Evolutionary conservation across 2,888 invertebrate species (phyloP), one percentile per base, ranked within the genome.

Genomic region (Campoplex capitator): DNA sequence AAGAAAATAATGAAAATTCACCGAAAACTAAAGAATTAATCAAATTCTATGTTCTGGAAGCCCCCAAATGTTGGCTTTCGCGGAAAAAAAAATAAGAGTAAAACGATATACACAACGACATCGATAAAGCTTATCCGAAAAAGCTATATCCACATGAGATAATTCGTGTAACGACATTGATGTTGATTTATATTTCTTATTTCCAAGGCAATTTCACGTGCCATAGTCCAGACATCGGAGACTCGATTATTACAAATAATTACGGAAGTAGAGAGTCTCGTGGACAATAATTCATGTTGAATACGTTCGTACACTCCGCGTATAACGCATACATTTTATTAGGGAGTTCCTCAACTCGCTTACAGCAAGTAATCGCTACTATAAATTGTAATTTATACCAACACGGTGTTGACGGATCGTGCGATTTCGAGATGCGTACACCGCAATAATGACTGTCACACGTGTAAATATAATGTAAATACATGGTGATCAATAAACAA

Each of bases 341-440:
- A 18, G 23, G 7, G 68, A 62, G 80, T 58, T 51, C 77, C 65
- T 80, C 67, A 82, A 75, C 84, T 76, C 75, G 65, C 78, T 68
- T 62, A 28, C 65, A 42, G 56, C 65, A 18, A 62, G 84, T 76
- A 82, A 84, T 82, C 84, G 78, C 58, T 56, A 38, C 45, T 58
- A 48, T 76, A 70, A 70, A 83, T 70, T 82, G 82, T 82, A 82
- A 84, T 87, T 84, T 81, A 23, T 65, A 58, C 18, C 65, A 23
- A 56, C 78, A 56, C 56, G n/a, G 58, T 48, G 42, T 71, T 70
- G 18, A 58, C 76, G 76, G 76, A 56, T 83, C 48, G 76, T 82
- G 65, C 32, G 28, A 23, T 48, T 35, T 62, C 62, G 7, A 23
- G 8, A 70, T 45, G 18, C 8, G 32, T 32, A 28, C 9, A 56